Conservation (phyloP, 2,113 vertebrate genomes). For the Hippocampus abdominalis region DNA sequence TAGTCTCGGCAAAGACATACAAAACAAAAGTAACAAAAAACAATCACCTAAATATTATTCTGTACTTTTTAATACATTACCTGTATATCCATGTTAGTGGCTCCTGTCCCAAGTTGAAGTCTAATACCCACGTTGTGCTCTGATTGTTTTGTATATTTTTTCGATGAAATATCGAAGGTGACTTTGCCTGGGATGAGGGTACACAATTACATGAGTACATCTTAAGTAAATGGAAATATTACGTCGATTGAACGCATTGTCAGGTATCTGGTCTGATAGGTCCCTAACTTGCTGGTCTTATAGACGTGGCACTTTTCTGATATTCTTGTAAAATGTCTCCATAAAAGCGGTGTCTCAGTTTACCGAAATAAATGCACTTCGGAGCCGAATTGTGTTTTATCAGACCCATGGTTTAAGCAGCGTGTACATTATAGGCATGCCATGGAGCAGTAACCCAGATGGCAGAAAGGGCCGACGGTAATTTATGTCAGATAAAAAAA, state of each 20-base stretch:
- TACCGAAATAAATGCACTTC: not conserved
- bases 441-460: constrained; percentile 67
- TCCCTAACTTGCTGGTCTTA: not conserved
- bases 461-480: constrained; percentile 67
- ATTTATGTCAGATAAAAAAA: constrained; percentile 63
- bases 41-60: too few species aligned
- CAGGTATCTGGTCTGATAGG: not conserved
- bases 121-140: not conserved
- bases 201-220: not conserved
- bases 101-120: not conserved
- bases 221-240: too few species aligned
- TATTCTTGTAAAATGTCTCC: not conserved
- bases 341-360: not conserved
- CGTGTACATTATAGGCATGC: constrained; percentile 59
- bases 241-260: not conserved
- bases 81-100: not conserved
- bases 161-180: not conserved
- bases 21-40: not conserved
- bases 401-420: constrained; percentile 54
- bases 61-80: not conserved
- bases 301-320: not conserved
- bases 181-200: not conserved
- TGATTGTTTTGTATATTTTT: not conserved
- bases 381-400: constrained; percentile 37
- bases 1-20: not conserved